These are phyloP conservation scores for Rhamnusium bicolor DNA, from an alignment of 2,888 invertebrate genomes.

Conservation along the genomic window DNA sequence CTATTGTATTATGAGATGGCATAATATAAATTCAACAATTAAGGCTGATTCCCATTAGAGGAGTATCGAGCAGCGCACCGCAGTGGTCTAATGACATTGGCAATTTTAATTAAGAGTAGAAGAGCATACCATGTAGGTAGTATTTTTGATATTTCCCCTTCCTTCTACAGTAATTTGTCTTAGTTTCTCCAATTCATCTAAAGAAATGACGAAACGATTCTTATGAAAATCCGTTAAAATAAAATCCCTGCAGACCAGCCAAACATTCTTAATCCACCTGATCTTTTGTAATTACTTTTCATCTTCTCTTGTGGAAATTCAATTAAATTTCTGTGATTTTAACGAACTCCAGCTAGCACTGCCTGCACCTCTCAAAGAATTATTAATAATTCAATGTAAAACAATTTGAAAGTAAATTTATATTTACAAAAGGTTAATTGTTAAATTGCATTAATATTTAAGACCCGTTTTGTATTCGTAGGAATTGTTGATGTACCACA, in stretches of 20 bases:
- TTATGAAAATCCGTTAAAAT: background rate
- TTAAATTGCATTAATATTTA: slow-evolving; percentile 8
- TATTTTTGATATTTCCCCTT: too few species aligned
- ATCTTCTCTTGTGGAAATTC: slow-evolving; percentile 11
- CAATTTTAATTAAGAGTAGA: too few species aligned
- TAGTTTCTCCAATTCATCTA: too few species aligned
- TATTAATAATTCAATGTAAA: slow-evolving; percentile 8
- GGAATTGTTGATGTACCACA: background rate
- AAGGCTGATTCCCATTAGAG: too few species aligned
- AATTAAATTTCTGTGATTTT: slow-evolving; percentile 30
- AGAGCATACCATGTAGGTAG: too few species aligned
- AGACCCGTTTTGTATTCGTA: background rate
- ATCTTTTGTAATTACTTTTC: slow-evolving; percentile 34
- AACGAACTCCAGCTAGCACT: slow-evolving; percentile 9
- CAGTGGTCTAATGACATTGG: too few species aligned
- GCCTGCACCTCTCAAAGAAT: slow-evolving; percentile 1
- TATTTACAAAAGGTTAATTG: slow-evolving; percentile 15
- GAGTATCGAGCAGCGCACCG: too few species aligned
- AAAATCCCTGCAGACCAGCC: background rate
- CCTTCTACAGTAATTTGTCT: too few species aligned
- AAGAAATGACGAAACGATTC: too few species aligned
- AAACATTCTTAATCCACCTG: slow-evolving; percentile 25
- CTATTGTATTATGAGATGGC: too few species aligned
- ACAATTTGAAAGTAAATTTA: slow-evolving; percentile 9
- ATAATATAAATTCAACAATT: too few species aligned